A percentile compares a stretch with the other conserved stretches of the same genome.
Conservation (phyloP, 2,113 vertebrate genomes). For the Oxyruncus cristatus region DNA sequence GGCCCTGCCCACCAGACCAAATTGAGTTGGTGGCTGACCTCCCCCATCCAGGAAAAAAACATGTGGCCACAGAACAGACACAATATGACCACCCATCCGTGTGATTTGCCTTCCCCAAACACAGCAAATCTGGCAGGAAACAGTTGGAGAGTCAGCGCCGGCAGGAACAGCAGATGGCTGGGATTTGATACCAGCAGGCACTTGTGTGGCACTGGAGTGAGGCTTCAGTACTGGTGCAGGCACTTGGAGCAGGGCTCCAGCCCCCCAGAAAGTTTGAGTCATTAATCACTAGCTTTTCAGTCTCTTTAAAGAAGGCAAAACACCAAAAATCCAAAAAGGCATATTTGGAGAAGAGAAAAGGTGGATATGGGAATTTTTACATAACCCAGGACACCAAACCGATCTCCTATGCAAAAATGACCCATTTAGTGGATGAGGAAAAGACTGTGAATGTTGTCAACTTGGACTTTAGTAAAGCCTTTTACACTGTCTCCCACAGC, state of each 20-base stretch:
- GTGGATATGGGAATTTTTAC: too few species aligned
- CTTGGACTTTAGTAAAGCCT: background rate
- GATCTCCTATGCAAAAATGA: background rate
- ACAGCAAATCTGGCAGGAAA: background rate
- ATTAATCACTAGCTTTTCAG: too few species aligned
- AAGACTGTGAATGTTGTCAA: background rate
- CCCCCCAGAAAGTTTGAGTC: too few species aligned
- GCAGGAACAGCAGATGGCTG: background rate
- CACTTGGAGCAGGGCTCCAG: background rate
- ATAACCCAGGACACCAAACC: too few species aligned
- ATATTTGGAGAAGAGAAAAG: too few species aligned
- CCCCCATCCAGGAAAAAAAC: background rate
- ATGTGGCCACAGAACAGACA: background rate
- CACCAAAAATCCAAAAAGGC: too few species aligned
- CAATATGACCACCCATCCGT: background rate
- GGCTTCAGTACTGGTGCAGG: too few species aligned
- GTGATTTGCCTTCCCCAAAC: background rate
- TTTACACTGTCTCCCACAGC: accelerated
- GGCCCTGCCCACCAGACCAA: background rate
- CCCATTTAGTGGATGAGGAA: background rate
- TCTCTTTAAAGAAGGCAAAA: too few species aligned
- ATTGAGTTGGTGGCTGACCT: background rate
- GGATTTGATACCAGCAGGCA: background rate
- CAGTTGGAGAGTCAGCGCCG: too few species aligned
- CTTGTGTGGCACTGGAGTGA: too few species aligned